Evolutionary conservation across 2,113 vertebrate genomes (phyloP).

Genomic region (Neolamprologus devosi): DNA sequence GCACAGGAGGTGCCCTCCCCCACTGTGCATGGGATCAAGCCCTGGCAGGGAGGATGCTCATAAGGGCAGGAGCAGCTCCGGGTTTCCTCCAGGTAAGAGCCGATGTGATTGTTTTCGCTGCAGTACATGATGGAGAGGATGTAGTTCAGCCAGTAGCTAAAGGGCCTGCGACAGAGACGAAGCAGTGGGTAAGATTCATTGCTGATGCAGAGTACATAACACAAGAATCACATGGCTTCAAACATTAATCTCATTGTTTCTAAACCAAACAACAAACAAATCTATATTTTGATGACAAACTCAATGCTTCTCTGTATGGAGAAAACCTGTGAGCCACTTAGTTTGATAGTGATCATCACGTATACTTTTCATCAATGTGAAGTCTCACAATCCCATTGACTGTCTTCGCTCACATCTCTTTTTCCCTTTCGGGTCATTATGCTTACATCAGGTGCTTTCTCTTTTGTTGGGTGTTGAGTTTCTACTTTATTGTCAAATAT

Average conservation of each 20-base stretch:
- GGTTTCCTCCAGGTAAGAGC: constrained; percentile 73
- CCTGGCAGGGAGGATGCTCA: constrained; percentile 71
- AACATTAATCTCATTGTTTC: not conserved
- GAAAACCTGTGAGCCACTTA: not conserved
- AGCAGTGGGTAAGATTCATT: not conserved
- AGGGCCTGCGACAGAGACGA: constrained; percentile 53
- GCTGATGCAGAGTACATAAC: not conserved
- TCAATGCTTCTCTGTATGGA: not conserved
- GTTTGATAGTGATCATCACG: not conserved
- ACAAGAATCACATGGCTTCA: not conserved
- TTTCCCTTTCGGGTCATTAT: not conserved
- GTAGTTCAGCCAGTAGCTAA: constrained; percentile 74
- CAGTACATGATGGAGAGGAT: constrained; percentile 80
- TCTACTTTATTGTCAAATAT: not conserved
- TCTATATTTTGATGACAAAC: not conserved
- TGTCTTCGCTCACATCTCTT: not conserved
- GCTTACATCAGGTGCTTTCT: not conserved
- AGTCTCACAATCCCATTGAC: not conserved
- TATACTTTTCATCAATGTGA: not conserved
- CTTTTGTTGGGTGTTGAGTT: not conserved
- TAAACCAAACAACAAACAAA: not conserved
- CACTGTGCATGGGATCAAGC: constrained; percentile 69
- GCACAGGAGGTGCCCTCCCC: constrained; percentile 69
- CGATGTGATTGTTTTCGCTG: constrained; percentile 76
- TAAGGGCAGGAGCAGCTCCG: constrained; percentile 73